Evolutionary conservation across 1,140 invertebrate genomes (phyloP), one percentile per base, ranked within the genome.

Genomic region (Halyomorpha halys): DNA sequence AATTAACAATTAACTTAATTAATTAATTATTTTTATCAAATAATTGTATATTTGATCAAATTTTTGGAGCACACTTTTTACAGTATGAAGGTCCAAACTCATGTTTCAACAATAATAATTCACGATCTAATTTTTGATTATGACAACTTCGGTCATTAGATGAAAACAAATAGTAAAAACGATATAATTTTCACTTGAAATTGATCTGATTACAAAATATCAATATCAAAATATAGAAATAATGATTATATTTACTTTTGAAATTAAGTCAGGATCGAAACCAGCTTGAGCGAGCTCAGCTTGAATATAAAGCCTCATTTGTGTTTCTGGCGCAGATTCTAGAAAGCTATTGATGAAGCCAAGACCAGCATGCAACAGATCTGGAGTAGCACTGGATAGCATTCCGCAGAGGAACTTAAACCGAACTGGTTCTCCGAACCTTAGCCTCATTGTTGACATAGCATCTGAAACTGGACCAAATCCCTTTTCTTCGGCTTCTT

Each of bases 361-460:
- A 34, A 97, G 77, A 9, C 90, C 91, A 6, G 86, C 83, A n/a
- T 86, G 81, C 71, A 94, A 80, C 2, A 93, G 79, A 49, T 89
- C 87, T 0, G 82, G 81, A 4, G 79, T 77, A 0, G 80, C 80
- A 0, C 86, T 85, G 67, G 86, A 84, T 25, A 95, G 79, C 76
- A 94, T 92, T 3, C 91, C 91, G 11, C 93, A 85, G 0, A 96
- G 80, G 71, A 96, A 87, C 62, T 92, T 82, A 75, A 95, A 96
- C 69, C 93, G 79, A 4, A 94, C 91, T 0, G 91, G 90, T 73
- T 97, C 93, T 21, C 91, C 92, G 72, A 91, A 92, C 39, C 91
- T 80, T 0, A 97, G 76, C 16, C 93, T 81, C 47, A 96, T 77
- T 0, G 91, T 93, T 0, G 91, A 91, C 63, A 96, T 82, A 0